phyloP scores from a whole-genome alignment of 2,113 vertebrate species.

The Hypanus sabinus region DNA sequence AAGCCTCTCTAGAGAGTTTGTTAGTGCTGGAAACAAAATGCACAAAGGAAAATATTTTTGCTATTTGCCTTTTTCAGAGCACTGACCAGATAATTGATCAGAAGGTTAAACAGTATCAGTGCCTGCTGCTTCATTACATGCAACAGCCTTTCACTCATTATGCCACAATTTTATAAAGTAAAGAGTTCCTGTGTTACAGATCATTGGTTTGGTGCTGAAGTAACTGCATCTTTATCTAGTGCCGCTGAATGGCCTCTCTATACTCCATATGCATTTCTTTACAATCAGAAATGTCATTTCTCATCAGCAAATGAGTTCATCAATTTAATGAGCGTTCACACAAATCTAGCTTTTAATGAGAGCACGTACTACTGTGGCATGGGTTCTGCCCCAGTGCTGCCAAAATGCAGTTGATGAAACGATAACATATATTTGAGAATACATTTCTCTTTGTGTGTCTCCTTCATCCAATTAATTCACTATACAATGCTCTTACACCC shows the following conservation, averaged over 20 bases:
- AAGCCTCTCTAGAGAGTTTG: constrained; percentile 28
- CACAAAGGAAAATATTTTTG: constrained; percentile 7
- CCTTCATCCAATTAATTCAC: constrained; percentile 64
- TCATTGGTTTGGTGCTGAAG: constrained; percentile 24
- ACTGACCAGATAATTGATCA: constrained; percentile 31
- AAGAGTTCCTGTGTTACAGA: constrained; percentile 35
- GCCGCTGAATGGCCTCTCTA: not conserved
- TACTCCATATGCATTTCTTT: constrained; percentile 47
- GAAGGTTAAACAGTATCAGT: constrained; percentile 33
- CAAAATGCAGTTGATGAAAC: constrained; percentile 63
- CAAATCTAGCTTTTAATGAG: constrained; percentile 64
- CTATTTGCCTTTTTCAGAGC: constrained; percentile 11
- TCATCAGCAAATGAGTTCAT: constrained; percentile 81
- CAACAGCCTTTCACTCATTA: constrained; percentile 35
- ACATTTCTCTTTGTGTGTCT: constrained; percentile 48
- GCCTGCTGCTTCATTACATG: constrained; percentile 33
- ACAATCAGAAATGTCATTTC: constrained; percentile 65
- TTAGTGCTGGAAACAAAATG: constrained; percentile 20
- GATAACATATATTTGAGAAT: constrained; percentile 50
- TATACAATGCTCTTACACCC: not conserved
- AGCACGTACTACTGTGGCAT: constrained; percentile 59
- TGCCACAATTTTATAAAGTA: constrained; percentile 28
- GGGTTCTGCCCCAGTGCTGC: constrained; percentile 68
- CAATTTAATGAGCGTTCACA: constrained; percentile 76
- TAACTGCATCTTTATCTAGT: constrained; percentile 35